Evolutionary conservation across 1,140 invertebrate species (phyloP), one percentile per base, ranked within the genome.

Genomic region (Calycopis cecrops): DNA sequence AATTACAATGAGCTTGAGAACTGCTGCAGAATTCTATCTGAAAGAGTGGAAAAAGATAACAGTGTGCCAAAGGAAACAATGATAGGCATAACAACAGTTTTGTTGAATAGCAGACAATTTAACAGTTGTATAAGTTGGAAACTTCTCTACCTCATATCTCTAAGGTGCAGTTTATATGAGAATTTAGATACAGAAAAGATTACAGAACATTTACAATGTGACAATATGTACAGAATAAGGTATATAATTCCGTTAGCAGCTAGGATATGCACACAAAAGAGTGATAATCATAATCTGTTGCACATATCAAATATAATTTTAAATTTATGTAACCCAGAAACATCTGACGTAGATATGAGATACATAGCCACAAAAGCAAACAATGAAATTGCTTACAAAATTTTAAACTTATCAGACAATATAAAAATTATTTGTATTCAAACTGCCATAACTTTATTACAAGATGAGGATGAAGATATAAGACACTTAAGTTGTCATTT

Each of bases 381-480:
- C 55, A 86, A 86, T 73, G 74, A 87, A 67, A 49, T 88, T 33
- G 69, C 68, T 14, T 55, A 44, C 18, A 40, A 57, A 38, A 72
- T 83, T 66, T 8, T 53, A 14, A 62, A 38, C 35, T 64, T 76
- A 55, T 10, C 61, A 16, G 68, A 78, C 67, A 51, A 62, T 55
- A 49, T 76, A 12, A 88, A 76, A 76, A 63, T 77, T n/a, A 72
- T 63, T 61, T 56, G 66, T 10, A 65, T 86, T n/a, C 75, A 76
- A 59, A 59, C 78, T 33, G 72, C 74, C 44, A 35, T 87, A 33
- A 71, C 78, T 44, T 63, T 88, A 0, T 59, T 88, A 28, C 86
- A 88, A 79, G 87, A 88, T 67, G 87, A 88, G 66, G 78, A 88
- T 62, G 76, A 79, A 55, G 71, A 76, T 66, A 64, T 88, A n/a